Evolutionary conservation across 2,888 invertebrate species (phyloP).

Genomic region (Tineola bisselliella): DNA sequence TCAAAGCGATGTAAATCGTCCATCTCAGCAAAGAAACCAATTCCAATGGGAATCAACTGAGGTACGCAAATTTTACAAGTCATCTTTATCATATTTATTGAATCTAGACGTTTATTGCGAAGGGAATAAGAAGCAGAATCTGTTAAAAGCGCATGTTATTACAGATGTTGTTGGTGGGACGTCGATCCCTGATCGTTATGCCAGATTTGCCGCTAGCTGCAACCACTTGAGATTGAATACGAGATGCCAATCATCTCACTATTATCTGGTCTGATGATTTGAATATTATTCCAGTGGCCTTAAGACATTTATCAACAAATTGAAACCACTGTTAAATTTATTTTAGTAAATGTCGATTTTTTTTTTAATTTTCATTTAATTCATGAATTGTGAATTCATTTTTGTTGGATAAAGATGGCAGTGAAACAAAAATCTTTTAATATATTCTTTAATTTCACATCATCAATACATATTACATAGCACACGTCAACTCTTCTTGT

Average conservation of each 20-base stretch:
- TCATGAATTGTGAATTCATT: too few species aligned
- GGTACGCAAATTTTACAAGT: neutral
- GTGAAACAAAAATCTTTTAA: too few species aligned
- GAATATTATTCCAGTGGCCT: neutral
- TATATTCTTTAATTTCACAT: too few species aligned
- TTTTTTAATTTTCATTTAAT: too few species aligned
- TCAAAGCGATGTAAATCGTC: neutral
- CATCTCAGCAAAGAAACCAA: neutral
- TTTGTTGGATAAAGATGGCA: too few species aligned
- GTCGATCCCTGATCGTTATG: neutral
- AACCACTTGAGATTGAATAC: constrained; percentile 6
- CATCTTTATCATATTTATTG: neutral
- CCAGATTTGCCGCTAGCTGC: constrained; percentile 13
- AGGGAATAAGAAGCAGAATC: neutral
- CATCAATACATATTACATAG: too few species aligned
- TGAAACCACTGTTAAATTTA: too few species aligned
- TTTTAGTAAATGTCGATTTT: too few species aligned
- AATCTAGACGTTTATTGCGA: neutral
- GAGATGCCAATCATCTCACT: constrained; percentile 9
- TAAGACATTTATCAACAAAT: too few species aligned
- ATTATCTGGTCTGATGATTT: constrained; percentile 9
- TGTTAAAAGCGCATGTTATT: neutral
- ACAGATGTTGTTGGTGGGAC: neutral
- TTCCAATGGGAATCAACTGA: neutral
- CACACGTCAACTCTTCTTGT: too few species aligned